Evolutionary conservation across 2,888 invertebrate species (phyloP).

Genomic region (Deroplatys truncata): DNA sequence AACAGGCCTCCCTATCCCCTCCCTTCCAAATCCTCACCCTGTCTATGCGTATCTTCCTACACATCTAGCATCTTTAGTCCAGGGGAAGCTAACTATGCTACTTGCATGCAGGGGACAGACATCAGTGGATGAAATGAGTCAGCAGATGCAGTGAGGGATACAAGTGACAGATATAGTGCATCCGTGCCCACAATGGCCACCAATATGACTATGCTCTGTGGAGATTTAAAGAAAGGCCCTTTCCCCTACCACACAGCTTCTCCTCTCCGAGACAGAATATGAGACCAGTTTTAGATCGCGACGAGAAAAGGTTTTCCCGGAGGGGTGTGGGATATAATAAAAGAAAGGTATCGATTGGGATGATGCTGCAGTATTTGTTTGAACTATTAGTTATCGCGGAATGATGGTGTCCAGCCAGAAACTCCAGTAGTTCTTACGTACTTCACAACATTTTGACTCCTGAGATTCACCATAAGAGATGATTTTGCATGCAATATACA

Average conservation of each 20-base stretch:
- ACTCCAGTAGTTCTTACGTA: no score
- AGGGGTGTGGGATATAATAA: background rate
- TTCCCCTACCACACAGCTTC: background rate
- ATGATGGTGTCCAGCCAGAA: no score
- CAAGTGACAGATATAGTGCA: background rate
- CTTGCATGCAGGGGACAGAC: background rate
- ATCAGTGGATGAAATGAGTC: background rate
- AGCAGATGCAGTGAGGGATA: background rate
- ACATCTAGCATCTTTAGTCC: slow-evolving; percentile 12
- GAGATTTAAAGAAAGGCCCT: background rate
- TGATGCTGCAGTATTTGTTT: no score
- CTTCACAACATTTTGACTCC: no score
- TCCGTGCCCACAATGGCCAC: background rate
- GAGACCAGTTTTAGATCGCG: background rate
- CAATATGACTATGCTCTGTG: background rate
- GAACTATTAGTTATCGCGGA: no score
- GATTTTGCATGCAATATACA: no score
- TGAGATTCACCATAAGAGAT: no score
- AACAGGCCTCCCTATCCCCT: slow-evolving; percentile 14
- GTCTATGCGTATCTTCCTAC: slow-evolving; percentile 4
- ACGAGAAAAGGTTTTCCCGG: background rate
- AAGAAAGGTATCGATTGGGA: background rate
- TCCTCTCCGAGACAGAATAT: background rate
- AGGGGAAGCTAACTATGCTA: background rate
- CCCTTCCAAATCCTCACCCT: slow-evolving; percentile 16